Percentiles rank a stretch among this genome's conserved stretches.
phyloP scores from a whole-genome alignment of 30 jellyfish, hydroid and myxozoan species.

The Cassiopea xamachana region DNA sequence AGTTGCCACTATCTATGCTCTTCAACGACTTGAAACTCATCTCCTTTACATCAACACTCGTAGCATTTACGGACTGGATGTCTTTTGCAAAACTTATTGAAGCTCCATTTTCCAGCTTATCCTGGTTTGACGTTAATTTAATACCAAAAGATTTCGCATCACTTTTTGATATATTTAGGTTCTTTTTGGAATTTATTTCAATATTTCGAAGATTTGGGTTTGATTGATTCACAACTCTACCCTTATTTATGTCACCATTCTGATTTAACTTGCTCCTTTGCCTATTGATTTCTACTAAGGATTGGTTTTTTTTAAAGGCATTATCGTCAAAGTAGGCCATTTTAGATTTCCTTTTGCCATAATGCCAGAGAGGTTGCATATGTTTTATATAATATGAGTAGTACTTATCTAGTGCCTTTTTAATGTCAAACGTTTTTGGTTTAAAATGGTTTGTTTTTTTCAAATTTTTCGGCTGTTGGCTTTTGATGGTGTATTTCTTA shows the following conservation, averaged over 20 bases:
- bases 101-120: not conserved
- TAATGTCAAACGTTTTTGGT: not conserved
- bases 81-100: conserved; percentile 13
- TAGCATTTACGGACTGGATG: not conserved
- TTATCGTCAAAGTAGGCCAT: not conserved
- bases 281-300: not conserved
- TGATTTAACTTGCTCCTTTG: not conserved
- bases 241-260: no score
- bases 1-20: conserved; percentile 56
- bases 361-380: not conserved
- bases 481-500: not conserved
- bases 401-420: conserved; percentile 1
- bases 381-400: not conserved
- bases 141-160: not conserved
- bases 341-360: not conserved
- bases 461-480: not conserved
- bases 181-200: no score
- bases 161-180: no score
- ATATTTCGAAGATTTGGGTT: no score
- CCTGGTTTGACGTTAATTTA: not conserved
- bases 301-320: not conserved
- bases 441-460: not conserved
- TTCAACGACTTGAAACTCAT: conserved; percentile 33
- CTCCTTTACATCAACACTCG: not conserved
- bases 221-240: no score